These are phyloP conservation scores for Tautogolabrus adspersus DNA, from an alignment of 2,113 vertebrate genomes.

Conservation along the genomic window DNA sequence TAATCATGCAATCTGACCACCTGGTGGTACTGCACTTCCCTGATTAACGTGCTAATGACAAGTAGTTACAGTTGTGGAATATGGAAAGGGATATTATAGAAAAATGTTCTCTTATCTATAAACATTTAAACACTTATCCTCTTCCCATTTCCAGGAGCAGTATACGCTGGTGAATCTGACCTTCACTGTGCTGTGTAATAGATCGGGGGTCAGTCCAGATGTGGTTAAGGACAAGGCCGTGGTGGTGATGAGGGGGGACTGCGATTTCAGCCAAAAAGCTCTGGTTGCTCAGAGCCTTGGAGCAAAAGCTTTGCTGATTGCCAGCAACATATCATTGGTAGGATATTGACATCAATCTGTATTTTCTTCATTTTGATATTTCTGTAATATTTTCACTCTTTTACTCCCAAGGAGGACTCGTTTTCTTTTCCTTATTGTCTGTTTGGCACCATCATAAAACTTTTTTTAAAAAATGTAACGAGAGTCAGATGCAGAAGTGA, in stretches of 20 bases:
- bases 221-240: conserved; percentile 85
- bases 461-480: not conserved
- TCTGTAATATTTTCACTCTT: no score
- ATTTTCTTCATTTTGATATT: not conserved
- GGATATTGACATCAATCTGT: conserved; percentile 42
- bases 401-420: no score
- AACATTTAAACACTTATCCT: no score
- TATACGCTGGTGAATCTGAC: conserved; percentile 85
- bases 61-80: no score
- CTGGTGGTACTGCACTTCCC: no score
- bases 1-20: no score
- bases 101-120: no score
- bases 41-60: no score
- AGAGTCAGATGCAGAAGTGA: not conserved
- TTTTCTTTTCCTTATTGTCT: not conserved
- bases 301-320: conserved; percentile 88
- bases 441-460: not conserved
- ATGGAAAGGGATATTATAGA: no score
- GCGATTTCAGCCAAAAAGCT: conserved; percentile 89
- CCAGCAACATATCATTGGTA: conserved; percentile 85
- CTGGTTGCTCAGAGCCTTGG: conserved; percentile 84
- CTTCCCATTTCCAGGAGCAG: conserved; percentile 76
- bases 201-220: conserved; percentile 73
- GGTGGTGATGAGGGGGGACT: conserved; percentile 88
- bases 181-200: conserved; percentile 83